These are phyloP conservation scores for Hypsibius dujardini DNA, from an alignment of 1,140 invertebrate species.

Conservation along the genomic window DNA sequence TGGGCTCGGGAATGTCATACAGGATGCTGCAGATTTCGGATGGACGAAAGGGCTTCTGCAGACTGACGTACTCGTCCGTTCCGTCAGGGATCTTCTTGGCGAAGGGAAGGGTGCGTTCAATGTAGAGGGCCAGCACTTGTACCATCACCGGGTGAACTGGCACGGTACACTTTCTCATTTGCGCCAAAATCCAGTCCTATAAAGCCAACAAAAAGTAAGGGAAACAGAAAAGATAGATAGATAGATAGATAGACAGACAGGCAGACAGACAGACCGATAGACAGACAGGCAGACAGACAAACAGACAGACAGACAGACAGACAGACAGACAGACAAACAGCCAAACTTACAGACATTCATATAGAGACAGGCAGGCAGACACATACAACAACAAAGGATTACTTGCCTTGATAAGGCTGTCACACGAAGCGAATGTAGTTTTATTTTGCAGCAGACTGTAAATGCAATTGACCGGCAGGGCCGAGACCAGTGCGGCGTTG, in stretches of 20 bases:
- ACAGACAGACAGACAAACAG: no score
- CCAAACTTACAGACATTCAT: no score
- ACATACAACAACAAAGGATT: no score
- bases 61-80: not conserved
- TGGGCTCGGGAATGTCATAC: not conserved
- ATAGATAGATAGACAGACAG: no score
- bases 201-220: no score
- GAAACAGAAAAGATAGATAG: no score
- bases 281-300: no score
- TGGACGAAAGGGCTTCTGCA: conserved; percentile 3
- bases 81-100: not conserved
- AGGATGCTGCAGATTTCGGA: not conserved
- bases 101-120: not conserved
- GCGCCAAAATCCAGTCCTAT: not conserved
- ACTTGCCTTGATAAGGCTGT: no score
- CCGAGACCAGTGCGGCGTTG: not conserved
- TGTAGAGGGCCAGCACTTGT: not conserved
- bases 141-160: not conserved
- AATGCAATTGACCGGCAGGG: conserved; percentile 11
- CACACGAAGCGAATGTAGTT: not conserved
- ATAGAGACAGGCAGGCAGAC: no score
- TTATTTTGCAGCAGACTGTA: conserved; percentile 7
- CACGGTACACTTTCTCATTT: not conserved
- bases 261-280: no score
- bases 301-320: no score